These are phyloP conservation scores for Sminthurides aquaticus DNA, from an alignment of 2,888 invertebrate species.

Conservation along the genomic window DNA sequence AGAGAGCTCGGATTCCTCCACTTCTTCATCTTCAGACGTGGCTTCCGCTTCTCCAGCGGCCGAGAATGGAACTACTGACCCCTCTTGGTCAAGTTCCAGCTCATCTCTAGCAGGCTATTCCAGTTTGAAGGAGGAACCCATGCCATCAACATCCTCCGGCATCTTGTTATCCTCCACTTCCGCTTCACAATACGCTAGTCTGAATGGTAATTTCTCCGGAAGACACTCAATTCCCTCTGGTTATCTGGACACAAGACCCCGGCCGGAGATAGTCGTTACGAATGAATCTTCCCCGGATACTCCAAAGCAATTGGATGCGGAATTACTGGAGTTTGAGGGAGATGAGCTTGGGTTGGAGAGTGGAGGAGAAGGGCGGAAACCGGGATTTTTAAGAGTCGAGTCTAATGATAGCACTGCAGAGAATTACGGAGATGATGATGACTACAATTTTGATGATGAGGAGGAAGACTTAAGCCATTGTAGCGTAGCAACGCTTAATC, in stretches of 20 bases:
- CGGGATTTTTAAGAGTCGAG: slow-evolving; percentile 31
- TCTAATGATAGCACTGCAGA: slow-evolving; percentile 39
- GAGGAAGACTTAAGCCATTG: slow-evolving; percentile 41
- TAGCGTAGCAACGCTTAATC: slow-evolving; percentile 41
- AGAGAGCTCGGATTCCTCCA: slow-evolving; percentile 41
- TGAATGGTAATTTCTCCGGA: not conserved
- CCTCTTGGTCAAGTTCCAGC: slow-evolving; percentile 40
- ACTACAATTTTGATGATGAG: slow-evolving; percentile 37
- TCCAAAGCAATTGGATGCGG: slow-evolving; percentile 9
- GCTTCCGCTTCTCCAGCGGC: slow-evolving; percentile 40
- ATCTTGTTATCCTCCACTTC: not conserved
- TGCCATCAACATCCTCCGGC: slow-evolving; percentile 10
- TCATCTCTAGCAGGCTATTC: slow-evolving; percentile 36
- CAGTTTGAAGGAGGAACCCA: slow-evolving; percentile 26
- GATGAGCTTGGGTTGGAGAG: not conserved
- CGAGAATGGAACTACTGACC: slow-evolving; percentile 42
- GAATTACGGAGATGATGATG: slow-evolving; percentile 42
- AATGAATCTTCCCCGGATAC: slow-evolving; percentile 35
- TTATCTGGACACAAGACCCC: slow-evolving; percentile 12
- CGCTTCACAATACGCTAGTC: not conserved
- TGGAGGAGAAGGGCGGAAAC: slow-evolving; percentile 11
- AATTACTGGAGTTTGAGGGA: not conserved
- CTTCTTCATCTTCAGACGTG: slow-evolving; percentile 36
- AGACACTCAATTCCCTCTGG: not conserved
- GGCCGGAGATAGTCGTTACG: slow-evolving; percentile 40